Conservation (phyloP, 2,113 vertebrate genomes). For the Podocnemis expansa region DNA sequence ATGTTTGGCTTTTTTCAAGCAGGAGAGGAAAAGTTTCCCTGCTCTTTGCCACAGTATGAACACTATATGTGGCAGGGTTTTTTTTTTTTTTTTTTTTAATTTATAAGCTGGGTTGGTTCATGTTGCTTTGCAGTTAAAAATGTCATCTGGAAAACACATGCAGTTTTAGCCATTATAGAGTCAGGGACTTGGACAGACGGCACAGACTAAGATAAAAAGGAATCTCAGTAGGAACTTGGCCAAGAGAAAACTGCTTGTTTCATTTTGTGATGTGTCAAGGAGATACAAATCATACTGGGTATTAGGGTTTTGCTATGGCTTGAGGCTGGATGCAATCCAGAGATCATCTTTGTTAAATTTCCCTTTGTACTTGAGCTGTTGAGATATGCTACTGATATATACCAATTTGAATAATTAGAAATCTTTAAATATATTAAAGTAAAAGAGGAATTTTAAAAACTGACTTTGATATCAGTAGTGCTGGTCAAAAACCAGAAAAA, state of each 20-base stretch:
- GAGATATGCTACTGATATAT: neutral
- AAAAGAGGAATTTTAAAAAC: neutral
- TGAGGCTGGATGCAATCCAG: conserved; percentile 1
- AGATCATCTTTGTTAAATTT: conserved; percentile 48
- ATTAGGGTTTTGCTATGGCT: neutral
- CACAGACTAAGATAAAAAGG: conserved; percentile 21
- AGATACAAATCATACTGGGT: neutral
- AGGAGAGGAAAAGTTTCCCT: neutral
- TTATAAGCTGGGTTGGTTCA: neutral
- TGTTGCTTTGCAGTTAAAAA: neutral
- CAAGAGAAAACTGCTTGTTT: conserved; percentile 15
- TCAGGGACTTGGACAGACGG: neutral
- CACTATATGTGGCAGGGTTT: fast-evolving
- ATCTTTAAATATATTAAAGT: neutral
- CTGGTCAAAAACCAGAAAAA: neutral
- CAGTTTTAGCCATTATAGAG: neutral
- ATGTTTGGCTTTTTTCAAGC: neutral
- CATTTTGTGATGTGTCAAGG: conserved; percentile 56
- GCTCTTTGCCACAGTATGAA: neutral
- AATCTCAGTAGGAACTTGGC: conserved; percentile 12
- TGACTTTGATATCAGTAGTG: neutral
- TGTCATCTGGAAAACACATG: conserved; percentile 42
- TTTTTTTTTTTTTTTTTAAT: conserved; percentile 7
- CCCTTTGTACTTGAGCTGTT: conserved; percentile 38
- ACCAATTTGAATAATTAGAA: neutral